Evolutionary conservation across 2,888 invertebrate species (phyloP).

Genomic region (Acrobasis repandana): DNA sequence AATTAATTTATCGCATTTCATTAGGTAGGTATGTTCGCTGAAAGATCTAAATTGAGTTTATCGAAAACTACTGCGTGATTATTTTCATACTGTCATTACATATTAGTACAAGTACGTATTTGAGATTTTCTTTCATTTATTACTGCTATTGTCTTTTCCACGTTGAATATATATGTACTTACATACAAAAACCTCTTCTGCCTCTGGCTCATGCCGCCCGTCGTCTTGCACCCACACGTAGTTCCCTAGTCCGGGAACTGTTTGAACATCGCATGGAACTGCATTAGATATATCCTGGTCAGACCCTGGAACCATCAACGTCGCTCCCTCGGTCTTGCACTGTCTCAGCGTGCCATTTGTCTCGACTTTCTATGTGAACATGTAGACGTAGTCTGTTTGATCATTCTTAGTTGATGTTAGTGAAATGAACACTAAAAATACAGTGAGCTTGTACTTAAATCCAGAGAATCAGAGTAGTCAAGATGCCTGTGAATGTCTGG

Average conservation of each 20-base stretch:
- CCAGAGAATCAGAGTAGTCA: no score
- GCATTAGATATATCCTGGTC: slow-evolving; percentile 37
- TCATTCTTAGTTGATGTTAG: slow-evolving; percentile 31
- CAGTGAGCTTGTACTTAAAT: slow-evolving; percentile 23
- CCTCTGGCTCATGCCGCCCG: slow-evolving; percentile 38
- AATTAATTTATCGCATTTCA: no score
- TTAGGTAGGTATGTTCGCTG: no score
- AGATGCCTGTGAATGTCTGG: no score
- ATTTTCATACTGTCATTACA: no score
- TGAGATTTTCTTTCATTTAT: no score
- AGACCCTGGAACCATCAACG: slow-evolving; percentile 37
- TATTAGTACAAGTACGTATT: no score
- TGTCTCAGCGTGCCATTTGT: slow-evolving; percentile 20
- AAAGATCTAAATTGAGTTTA: no score
- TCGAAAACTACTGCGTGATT: no score
- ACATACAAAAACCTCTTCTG: slow-evolving; percentile 31
- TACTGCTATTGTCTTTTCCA: no score
- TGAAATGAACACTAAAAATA: background rate
- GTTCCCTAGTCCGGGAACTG: slow-evolving; percentile 45
- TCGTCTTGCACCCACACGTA: slow-evolving; percentile 44
- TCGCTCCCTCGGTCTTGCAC: slow-evolving; percentile 44
- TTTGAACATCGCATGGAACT: slow-evolving; percentile 48
- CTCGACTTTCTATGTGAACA: slow-evolving; percentile 40
- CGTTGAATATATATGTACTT: background rate
- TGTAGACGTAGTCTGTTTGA: slow-evolving; percentile 48